Evolutionary conservation across 2,113 vertebrate genomes (phyloP).

Genomic region (Lamprologus tigripictilis): DNA sequence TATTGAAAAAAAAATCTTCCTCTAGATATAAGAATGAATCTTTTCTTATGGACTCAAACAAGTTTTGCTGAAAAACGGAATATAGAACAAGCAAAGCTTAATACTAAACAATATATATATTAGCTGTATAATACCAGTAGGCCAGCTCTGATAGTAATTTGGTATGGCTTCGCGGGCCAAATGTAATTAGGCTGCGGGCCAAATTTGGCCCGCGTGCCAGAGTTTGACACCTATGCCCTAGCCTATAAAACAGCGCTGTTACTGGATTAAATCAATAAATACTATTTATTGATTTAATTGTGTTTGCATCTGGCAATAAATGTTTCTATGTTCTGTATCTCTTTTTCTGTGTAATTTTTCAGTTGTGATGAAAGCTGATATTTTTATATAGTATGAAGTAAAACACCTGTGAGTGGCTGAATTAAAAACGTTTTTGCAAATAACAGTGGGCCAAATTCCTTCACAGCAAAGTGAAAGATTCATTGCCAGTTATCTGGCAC

Average conservation of each 20-base stretch:
- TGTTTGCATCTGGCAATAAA: not conserved
- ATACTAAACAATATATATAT: too few species aligned
- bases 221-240: not conserved
- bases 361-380: not conserved
- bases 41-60: too few species aligned
- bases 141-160: too few species aligned
- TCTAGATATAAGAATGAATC: too few species aligned
- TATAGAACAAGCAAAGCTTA: too few species aligned
- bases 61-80: too few species aligned
- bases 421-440: not conserved
- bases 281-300: not conserved
- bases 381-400: not conserved
- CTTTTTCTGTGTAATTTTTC: not conserved
- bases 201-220: too few species aligned
- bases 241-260: not conserved
- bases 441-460: not conserved
- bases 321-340: not conserved
- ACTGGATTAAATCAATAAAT: fast-evolving
- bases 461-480: not conserved
- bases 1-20: too few species aligned
- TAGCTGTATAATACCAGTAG: too few species aligned
- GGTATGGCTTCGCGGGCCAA: too few species aligned
- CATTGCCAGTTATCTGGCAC: not conserved
- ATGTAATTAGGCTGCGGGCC: too few species aligned
- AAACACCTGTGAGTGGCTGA: not conserved